These are phyloP conservation scores for Cotesia congregata DNA, from an alignment of 2,888 invertebrate species.

Conservation along the genomic window DNA sequence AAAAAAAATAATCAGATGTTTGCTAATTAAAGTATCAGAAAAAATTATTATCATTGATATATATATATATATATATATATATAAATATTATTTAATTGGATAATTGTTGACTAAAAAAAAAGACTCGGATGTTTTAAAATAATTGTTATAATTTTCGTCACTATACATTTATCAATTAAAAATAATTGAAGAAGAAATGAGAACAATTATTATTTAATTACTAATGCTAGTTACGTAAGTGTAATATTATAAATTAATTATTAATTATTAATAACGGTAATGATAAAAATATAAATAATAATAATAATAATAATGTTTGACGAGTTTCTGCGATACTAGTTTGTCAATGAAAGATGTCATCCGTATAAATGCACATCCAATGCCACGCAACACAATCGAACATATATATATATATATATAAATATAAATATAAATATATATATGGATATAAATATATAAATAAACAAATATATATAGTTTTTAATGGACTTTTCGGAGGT, in stretches of 20 bases:
- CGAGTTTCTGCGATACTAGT: slow-evolving; percentile 45
- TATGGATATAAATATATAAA: slow-evolving; percentile 30
- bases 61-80: slow-evolving; percentile 5
- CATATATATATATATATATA: slow-evolving; percentile 28
- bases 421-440: slow-evolving; percentile 2
- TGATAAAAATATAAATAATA: slow-evolving; percentile 35
- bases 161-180: slow-evolving; percentile 22
- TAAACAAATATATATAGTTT: slow-evolving; percentile 39
- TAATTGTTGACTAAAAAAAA: slow-evolving; percentile 55
- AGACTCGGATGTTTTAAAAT: slow-evolving; percentile 58
- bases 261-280: slow-evolving; percentile 31
- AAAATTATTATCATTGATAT: slow-evolving; percentile 30
- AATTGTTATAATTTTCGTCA: slow-evolving; percentile 48
- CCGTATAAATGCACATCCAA: slow-evolving; percentile 52
- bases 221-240: neutral
- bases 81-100: slow-evolving; percentile 48
- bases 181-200: slow-evolving; percentile 30
- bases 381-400: slow-evolving; percentile 52
- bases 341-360: slow-evolving; percentile 44
- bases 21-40: no score
- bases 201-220: slow-evolving; percentile 28
- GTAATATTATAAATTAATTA: slow-evolving; percentile 49
- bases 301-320: slow-evolving; percentile 45
- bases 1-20: no score
- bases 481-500: slow-evolving; percentile 33